Evolutionary conservation across 2,888 invertebrate genomes (phyloP), one percentile per base, ranked within the genome.

Genomic region (Cybosia mesomella): DNA sequence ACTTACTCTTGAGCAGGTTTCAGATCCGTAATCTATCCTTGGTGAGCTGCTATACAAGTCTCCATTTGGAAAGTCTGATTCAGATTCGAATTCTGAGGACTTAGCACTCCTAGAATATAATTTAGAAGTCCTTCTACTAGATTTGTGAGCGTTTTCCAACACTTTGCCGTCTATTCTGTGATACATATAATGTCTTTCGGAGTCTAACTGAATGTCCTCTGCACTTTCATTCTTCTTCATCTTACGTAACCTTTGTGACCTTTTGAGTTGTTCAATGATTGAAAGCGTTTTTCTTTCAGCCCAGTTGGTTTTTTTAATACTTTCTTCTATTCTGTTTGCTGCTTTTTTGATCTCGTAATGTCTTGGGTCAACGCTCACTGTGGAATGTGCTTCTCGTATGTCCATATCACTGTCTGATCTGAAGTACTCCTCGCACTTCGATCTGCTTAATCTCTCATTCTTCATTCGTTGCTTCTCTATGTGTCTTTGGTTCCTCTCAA

Each of bases 11-110:
- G 95, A 95, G 49, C 93, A 91, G 1, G 95, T 95, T 81, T 96
- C 96, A 0, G 96, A 96, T 0, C 95, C 95, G 83, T 96, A 96
- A 83, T 96, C 96, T 59, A 95, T 87, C 74, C 92, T 81, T 64
- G 92, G 92, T 18, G 92, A 91, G 74, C 92, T 91, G 75, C 91
- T 85, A 85, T 92, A 92, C 70, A 88, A 80, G 62, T 95, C 95
- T 64, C 89, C 95, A 83, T 86, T 94, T 58, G 91, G 95, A 85
- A 87, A 95, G 86, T 89, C 95, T 0, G 96, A 96, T 83, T 97
- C 97, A n/a, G 97, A 97, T 85, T 97, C 97, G 78, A 97, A 97
- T 84, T 98, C 98, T 11, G 97, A 92, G 0, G 97, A 97, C 79
- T 97, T 97, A 0, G 97, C 96, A 85, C 97, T 97, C 62, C 97